A percentile compares a stretch with the other conserved stretches of the same genome.
Conservation (phyloP, 2,113 vertebrate species). For the Cryptoleucopteryx plumbea region DNA sequence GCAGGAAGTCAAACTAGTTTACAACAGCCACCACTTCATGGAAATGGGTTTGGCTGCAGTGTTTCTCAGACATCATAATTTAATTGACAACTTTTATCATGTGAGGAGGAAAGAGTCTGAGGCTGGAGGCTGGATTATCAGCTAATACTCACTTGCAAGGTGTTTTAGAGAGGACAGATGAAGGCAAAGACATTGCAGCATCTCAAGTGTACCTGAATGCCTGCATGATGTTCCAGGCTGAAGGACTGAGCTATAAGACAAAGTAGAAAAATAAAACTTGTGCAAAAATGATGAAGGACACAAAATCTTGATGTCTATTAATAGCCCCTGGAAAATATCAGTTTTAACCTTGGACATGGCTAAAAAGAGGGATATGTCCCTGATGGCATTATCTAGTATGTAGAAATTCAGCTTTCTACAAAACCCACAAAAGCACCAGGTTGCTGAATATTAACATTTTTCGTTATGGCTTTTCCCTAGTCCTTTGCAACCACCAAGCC, state of each 20-base stretch:
- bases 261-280: background rate
- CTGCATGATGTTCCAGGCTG: background rate
- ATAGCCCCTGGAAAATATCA: background rate
- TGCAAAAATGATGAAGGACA: background rate
- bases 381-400: background rate
- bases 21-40: background rate
- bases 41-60: background rate
- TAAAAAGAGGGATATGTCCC: background rate
- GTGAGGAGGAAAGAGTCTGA: background rate
- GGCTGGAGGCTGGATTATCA: background rate
- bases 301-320: background rate
- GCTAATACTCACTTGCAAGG: background rate
- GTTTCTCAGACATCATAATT: background rate
- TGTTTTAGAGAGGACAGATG: background rate
- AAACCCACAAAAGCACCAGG: background rate
- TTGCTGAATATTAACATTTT: background rate
- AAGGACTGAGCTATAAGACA: background rate
- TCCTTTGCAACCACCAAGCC: background rate
- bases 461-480: background rate
- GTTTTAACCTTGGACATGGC: background rate
- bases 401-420: background rate
- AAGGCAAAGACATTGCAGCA: background rate
- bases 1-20: background rate
- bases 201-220: background rate
- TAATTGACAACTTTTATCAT: background rate